phyloP scores from a whole-genome alignment of 2,113 vertebrate species.

The Pedionomus torquatus region DNA sequence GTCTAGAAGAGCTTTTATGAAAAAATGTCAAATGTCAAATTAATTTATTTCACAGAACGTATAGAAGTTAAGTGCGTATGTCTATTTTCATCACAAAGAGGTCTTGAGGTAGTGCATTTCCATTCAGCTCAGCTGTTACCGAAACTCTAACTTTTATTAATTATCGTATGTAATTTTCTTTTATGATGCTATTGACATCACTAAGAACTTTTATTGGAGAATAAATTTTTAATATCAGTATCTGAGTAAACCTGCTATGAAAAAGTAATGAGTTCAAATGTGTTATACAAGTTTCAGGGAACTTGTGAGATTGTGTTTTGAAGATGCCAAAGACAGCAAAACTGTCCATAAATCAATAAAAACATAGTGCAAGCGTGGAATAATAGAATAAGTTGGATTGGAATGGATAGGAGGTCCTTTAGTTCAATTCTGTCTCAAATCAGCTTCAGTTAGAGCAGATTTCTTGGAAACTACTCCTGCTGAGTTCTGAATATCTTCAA shows the following conservation, averaged over 20 bases:
- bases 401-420: not conserved
- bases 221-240: not conserved
- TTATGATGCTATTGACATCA: not conserved
- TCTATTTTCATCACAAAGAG: not conserved
- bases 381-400: not conserved
- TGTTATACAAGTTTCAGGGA: not conserved
- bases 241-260: not conserved
- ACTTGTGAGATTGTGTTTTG: not conserved
- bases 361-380: not conserved
- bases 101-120: not conserved
- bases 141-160: not conserved
- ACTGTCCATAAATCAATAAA: not conserved
- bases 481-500: not conserved
- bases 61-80: not conserved
- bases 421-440: fast-evolving
- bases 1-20: not conserved
- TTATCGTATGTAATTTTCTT: not conserved
- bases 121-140: not conserved
- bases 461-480: not conserved
- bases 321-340: not conserved
- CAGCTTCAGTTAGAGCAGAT: not conserved
- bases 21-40: not conserved
- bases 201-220: not conserved
- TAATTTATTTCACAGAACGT: not conserved
- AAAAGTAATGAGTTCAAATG: not conserved